Evolutionary conservation across 2,797 vertebrate genomes (phyloP), one percentile per base, ranked within the genome.

Genomic region (Luscinia megarhynchos): DNA sequence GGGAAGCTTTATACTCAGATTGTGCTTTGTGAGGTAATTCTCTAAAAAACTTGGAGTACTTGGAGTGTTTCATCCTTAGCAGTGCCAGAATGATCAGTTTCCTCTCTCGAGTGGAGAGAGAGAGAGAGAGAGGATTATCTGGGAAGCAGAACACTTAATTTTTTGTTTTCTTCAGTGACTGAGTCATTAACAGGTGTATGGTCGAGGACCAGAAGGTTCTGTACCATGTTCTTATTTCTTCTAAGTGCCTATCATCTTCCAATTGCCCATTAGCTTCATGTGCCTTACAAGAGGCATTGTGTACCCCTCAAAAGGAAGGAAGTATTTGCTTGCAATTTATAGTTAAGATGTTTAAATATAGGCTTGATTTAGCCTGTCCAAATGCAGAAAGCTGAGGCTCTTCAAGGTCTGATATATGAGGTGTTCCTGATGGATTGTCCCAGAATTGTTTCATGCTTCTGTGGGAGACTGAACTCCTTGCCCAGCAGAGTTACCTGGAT

Each of bases 11-110:
- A 85, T 88, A n/a, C 38, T 78, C 66, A n/a, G 9, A 63, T 92
- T 86, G 23, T 59, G 73, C 76, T 90, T 83, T 91, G 73, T 91
- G 87, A 93, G 53, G 79, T 86, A 76, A 83, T 89, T 74, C 53
- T 72, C 53, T 3, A 58, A 67, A 91, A 94, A 63, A 43, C 55
- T 45, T 30, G 12, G 50, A 69, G 53, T 80, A 54, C 51, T 85
- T 74, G 46, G 83, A 91, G 66, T 34, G 78, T 91, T 90, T 85
- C 41, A 53, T 66, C 72, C 61, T 12, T 19, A 36, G 4, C 24
- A 40, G 32, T 82, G 46, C 89, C 89, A 89, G 75, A 94, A 89
- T 16, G 41, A 77, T 92, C 10, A 0, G 34, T 73, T 84, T 93
- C 10, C 57, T 77, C 72, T 82, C 78, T 14, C 4, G 11, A 90